phyloP scores from a whole-genome alignment of 2,888 invertebrate species.

The Harpalus rufipes region DNA sequence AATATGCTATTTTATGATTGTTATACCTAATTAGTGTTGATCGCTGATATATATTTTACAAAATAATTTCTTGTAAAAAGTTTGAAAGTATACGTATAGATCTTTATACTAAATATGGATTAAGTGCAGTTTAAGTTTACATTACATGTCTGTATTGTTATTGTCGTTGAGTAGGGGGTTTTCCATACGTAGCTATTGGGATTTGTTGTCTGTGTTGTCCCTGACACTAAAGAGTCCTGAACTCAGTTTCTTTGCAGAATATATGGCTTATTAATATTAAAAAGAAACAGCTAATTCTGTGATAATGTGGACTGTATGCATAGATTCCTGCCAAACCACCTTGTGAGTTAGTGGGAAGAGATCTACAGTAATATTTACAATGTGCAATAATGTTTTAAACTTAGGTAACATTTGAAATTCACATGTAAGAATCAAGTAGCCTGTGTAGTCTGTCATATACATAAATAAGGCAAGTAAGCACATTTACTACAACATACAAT shows the following conservation, averaged over 20 bases:
- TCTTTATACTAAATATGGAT: slow-evolving; percentile 20
- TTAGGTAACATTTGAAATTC: too few relatives aligned
- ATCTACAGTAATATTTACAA: slow-evolving; percentile 20
- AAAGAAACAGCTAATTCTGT: slow-evolving; percentile 63
- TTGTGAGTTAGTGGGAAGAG: neutral
- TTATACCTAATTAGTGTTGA: slow-evolving; percentile 43
- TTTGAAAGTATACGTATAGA: slow-evolving; percentile 53
- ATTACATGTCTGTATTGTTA: slow-evolving; percentile 47
- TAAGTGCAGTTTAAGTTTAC: slow-evolving; percentile 33
- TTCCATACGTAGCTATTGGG: neutral
- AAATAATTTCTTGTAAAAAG: slow-evolving; percentile 36
- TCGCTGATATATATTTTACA: slow-evolving; percentile 52
- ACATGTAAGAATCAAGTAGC: too few relatives aligned
- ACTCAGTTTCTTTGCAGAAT: slow-evolving; percentile 55
- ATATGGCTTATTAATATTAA: slow-evolving; percentile 55
- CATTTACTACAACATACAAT: too few relatives aligned
- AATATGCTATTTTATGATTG: slow-evolving; percentile 57
- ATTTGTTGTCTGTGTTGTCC: slow-evolving; percentile 24
- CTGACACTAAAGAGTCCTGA: neutral
- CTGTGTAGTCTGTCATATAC: too few relatives aligned
- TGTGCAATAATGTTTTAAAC: too few relatives aligned
- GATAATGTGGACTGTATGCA: slow-evolving; percentile 62
- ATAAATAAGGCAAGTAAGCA: too few relatives aligned
- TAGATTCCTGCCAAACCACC: slow-evolving; percentile 60
- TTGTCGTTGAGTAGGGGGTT: slow-evolving; percentile 29